A percentile compares a stretch with the other conserved stretches of the same genome.
Evolutionary conservation across 2,113 vertebrate genomes (phyloP).

Genomic region (Gymnobelideus leadbeateri): DNA sequence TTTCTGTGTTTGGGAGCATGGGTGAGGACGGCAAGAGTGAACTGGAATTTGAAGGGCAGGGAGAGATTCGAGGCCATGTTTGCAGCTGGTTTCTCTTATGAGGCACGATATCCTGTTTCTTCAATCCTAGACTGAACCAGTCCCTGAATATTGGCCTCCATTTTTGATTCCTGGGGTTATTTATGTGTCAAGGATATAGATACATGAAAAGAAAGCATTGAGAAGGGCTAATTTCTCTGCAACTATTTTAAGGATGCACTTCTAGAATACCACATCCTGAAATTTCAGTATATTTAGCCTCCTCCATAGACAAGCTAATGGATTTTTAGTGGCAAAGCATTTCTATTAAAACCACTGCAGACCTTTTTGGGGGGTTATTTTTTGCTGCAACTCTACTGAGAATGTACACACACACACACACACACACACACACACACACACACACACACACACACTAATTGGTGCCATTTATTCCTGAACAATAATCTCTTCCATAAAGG

Average conservation of each 20-base stretch:
- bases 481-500: slow-evolving; percentile 68
- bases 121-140: not conserved
- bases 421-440: not conserved
- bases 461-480: slow-evolving; percentile 77
- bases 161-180: not conserved
- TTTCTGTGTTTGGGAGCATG: not conserved
- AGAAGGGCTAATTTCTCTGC: slow-evolving; percentile 81
- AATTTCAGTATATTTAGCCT: slow-evolving; percentile 84
- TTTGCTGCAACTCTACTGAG: slow-evolving; percentile 65
- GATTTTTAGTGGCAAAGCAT: slow-evolving; percentile 82
- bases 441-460: slow-evolving; percentile 58
- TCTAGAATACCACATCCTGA: slow-evolving; percentile 83
- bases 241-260: slow-evolving; percentile 84
- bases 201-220: slow-evolving; percentile 70
- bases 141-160: not conserved
- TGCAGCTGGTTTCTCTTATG: not conserved
- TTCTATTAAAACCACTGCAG: slow-evolving; percentile 80
- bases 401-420: slow-evolving; percentile 9
- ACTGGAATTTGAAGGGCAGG: not conserved
- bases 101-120: not conserved
- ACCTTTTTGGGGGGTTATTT: slow-evolving; percentile 72
- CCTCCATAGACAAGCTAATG: slow-evolving; percentile 81
- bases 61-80: not conserved
- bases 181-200: slow-evolving; percentile 74
- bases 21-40: not conserved